Conservation (phyloP, 2,888 invertebrate genomes). For the Eristalis arbustorum region DNA sequence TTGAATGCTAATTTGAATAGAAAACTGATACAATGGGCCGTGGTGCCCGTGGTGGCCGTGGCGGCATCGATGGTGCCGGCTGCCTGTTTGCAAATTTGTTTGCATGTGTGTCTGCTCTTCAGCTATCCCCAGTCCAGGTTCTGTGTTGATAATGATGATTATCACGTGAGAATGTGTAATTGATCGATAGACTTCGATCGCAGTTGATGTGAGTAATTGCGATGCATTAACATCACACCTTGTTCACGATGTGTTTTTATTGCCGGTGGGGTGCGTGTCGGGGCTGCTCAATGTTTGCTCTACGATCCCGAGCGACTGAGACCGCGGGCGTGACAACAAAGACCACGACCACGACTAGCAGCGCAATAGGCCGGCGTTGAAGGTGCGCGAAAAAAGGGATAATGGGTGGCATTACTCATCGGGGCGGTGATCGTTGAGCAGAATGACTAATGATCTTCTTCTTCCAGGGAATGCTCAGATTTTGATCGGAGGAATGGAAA, state of each 20-base stretch:
- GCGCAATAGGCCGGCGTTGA: background rate
- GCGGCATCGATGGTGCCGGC: background rate
- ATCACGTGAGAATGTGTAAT: slow-evolving; percentile 64
- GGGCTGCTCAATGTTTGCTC: slow-evolving; percentile 35
- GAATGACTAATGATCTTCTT: slow-evolving; percentile 31
- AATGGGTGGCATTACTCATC: slow-evolving; percentile 45
- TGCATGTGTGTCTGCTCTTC: background rate
- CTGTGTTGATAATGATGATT: slow-evolving; percentile 58
- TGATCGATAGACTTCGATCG: slow-evolving; percentile 67
- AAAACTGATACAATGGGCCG: slow-evolving; percentile 40
- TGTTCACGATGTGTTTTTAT: slow-evolving; percentile 58
- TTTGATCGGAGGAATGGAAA: slow-evolving; percentile 28
- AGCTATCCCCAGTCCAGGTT: slow-evolving; percentile 17
- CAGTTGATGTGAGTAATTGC: slow-evolving; percentile 58
- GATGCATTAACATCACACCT: slow-evolving; percentile 65
- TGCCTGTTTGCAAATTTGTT: background rate
- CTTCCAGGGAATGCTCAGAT: slow-evolving; percentile 30
- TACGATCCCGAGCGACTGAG: background rate
- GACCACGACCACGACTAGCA: background rate
- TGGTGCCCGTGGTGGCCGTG: background rate
- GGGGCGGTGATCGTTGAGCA: background rate
- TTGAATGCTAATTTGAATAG: slow-evolving; percentile 57
- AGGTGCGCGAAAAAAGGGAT: slow-evolving; percentile 5
- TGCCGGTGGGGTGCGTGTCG: slow-evolving; percentile 47
- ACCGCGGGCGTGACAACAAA: background rate